These are phyloP conservation scores for Scomber scombrus DNA, from an alignment of 2,113 vertebrate genomes.

Conservation along the genomic window DNA sequence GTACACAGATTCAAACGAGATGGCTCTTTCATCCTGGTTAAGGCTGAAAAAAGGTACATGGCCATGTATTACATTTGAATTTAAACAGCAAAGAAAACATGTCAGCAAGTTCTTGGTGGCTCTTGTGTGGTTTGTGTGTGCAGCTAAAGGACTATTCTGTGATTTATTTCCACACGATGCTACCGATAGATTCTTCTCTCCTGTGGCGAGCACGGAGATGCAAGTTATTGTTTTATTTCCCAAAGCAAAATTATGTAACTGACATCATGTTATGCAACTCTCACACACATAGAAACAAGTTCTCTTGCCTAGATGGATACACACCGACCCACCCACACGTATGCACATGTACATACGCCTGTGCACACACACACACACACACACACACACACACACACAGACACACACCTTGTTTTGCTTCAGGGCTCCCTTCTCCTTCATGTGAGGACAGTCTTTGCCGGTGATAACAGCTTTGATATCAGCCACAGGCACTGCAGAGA, in stretches of 20 bases:
- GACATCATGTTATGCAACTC: constrained; percentile 64
- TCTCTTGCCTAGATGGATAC: constrained; percentile 46
- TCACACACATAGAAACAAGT: constrained; percentile 30
- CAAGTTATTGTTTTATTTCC: constrained; percentile 63
- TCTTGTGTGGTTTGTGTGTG: neutral
- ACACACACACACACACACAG: constrained; percentile 10
- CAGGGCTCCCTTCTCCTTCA: constrained; percentile 99
- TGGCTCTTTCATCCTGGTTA: constrained; percentile 46
- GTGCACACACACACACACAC: constrained; percentile 5
- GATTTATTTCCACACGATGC: constrained; percentile 4
- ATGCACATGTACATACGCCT: neutral
- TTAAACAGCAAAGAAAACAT: constrained; percentile 27
- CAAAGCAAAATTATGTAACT: constrained; percentile 70
- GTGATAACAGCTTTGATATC: constrained; percentile 99
- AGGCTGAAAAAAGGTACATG: constrained; percentile 9
- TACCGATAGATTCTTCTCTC: neutral
- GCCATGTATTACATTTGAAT: constrained; percentile 24
- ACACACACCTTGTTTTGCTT: constrained; percentile 97
- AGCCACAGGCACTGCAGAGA: constrained; percentile 94
- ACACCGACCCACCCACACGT: constrained; percentile 7
- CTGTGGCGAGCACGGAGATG: constrained; percentile 16
- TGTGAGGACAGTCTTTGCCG: constrained; percentile 98
- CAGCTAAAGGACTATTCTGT: constrained; percentile 18
- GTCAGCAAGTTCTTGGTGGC: neutral
- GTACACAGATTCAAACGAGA: constrained; percentile 45